Evolutionary conservation across 2,113 vertebrate genomes (phyloP).

Genomic region (Chlorodrepanis virens): DNA sequence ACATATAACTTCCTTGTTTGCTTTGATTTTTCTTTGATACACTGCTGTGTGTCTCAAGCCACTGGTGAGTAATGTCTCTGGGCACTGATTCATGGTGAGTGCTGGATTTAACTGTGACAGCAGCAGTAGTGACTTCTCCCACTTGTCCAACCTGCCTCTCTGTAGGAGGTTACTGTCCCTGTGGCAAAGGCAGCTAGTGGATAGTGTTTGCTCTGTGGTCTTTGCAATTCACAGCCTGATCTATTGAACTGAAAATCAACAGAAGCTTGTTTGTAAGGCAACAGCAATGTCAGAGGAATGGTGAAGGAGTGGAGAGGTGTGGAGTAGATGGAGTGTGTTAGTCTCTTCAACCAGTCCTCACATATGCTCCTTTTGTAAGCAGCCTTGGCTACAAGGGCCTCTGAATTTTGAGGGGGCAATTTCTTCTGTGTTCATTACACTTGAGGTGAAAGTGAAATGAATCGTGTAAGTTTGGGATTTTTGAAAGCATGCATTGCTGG

Average conservation of each 20-base stretch:
- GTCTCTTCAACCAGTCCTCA: background rate
- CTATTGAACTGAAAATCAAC: slow-evolving; percentile 9
- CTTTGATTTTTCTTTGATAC: slow-evolving; percentile 36
- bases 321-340: background rate
- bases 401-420: background rate
- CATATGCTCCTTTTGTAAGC: background rate
- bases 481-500: background rate
- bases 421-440: background rate
- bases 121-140: background rate
- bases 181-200: background rate
- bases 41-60: background rate
- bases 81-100: background rate
- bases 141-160: background rate
- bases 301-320: background rate
- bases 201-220: background rate
- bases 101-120: background rate
- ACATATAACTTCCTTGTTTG: slow-evolving; percentile 17
- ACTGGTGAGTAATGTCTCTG: slow-evolving; percentile 13
- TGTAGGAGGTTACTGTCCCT: background rate
- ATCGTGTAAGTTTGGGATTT: background rate
- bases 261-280: background rate
- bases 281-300: rapidly evolving
- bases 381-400: background rate
- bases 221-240: background rate
- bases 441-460: background rate